These are phyloP conservation scores for Alviniconcha marisindica DNA, from an alignment of 1,140 invertebrate genomes.

Conservation along the genomic window DNA sequence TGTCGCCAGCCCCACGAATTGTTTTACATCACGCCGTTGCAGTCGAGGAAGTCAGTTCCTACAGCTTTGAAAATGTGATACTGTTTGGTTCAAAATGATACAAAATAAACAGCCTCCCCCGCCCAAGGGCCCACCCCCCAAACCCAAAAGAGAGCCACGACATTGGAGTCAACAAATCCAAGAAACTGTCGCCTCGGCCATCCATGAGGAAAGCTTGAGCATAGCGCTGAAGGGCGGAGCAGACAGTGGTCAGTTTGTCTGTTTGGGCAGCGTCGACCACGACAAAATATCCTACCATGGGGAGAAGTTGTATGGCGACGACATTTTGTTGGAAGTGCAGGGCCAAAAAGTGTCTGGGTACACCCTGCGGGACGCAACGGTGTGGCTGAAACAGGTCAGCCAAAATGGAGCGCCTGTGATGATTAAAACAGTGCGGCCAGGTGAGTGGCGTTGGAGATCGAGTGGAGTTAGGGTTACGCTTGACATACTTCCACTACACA, in stretches of 20 bases:
- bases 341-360: slow-evolving; percentile 82
- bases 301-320: slow-evolving; percentile 73
- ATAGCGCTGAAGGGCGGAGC: slow-evolving; percentile 78
- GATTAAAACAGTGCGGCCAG: slow-evolving; percentile 79
- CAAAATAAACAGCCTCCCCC: slow-evolving; percentile 51
- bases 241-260: slow-evolving; percentile 81
- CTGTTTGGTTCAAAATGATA: slow-evolving; percentile 51
- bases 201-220: slow-evolving; percentile 70
- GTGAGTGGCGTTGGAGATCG: slow-evolving; percentile 70
- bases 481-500: slow-evolving; percentile 10
- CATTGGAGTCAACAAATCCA: slow-evolving; percentile 73
- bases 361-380: slow-evolving; percentile 80
- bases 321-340: slow-evolving; percentile 82
- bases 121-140: slow-evolving; percentile 49
- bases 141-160: slow-evolving; percentile 54
- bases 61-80: slow-evolving; percentile 39
- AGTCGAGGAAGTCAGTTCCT: slow-evolving; percentile 23
- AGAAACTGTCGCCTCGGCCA: slow-evolving; percentile 72
- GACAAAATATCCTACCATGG: slow-evolving; percentile 76
- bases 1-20: slow-evolving; percentile 35
- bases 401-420: slow-evolving; percentile 79
- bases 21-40: slow-evolving; percentile 13
- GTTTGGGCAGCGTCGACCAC: slow-evolving; percentile 75
- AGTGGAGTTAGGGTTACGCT: slow-evolving; percentile 16
- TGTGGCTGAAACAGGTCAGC: slow-evolving; percentile 80